These are phyloP conservation scores for Cephus spinipes DNA, from an alignment of 2,888 invertebrate genomes.

Conservation along the genomic window DNA sequence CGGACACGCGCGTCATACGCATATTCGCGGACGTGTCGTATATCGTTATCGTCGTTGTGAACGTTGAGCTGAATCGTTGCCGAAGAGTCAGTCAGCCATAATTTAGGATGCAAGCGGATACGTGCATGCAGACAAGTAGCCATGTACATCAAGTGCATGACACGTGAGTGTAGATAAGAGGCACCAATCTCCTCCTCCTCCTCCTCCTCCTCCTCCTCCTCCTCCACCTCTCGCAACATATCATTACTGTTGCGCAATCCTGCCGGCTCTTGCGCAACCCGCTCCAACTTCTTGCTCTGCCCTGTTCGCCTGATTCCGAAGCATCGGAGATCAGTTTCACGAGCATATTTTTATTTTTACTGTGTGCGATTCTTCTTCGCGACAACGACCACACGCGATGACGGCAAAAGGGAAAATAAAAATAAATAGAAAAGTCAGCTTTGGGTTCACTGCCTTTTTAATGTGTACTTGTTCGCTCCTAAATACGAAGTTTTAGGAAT, in stretches of 20 bases:
- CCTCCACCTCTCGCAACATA: conserved; percentile 38
- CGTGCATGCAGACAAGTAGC: background rate
- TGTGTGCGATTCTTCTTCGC: no score
- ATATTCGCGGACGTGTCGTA: background rate
- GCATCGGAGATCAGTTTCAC: no score
- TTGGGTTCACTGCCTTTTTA: no score
- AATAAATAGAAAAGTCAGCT: no score
- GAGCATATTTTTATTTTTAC: no score
- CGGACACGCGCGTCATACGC: background rate
- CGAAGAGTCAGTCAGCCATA: no score
- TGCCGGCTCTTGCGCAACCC: conserved; percentile 31
- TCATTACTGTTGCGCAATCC: conserved; percentile 45
- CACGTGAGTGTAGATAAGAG: background rate
- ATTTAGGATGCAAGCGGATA: background rate
- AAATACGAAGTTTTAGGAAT: background rate
- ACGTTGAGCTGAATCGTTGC: no score
- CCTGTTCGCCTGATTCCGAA: background rate
- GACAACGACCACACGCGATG: no score
- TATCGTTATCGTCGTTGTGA: background rate
- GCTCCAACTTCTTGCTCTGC: background rate
- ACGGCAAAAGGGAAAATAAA: no score
- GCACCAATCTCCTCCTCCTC: conserved; percentile 22
- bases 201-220: conserved; percentile 27
- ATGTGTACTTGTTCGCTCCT: background rate
- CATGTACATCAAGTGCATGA: background rate